These are phyloP conservation scores for Drosophila merina DNA, from an alignment of 2,888 invertebrate genomes.

Conservation along the genomic window DNA sequence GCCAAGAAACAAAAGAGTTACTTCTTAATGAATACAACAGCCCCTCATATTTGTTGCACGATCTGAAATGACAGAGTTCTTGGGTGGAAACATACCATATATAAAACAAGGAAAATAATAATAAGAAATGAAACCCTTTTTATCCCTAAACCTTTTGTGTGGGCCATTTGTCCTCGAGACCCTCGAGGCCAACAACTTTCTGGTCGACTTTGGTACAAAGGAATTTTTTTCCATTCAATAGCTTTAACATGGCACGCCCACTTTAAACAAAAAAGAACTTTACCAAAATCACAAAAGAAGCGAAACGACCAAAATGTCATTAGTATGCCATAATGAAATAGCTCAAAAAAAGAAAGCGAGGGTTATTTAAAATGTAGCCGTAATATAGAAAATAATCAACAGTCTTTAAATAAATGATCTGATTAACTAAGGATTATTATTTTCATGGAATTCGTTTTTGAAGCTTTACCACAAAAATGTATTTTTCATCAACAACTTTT, in stretches of 20 bases:
- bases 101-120: not conserved
- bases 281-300: slow-evolving; percentile 24
- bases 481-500: not conserved
- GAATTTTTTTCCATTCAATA: slow-evolving; percentile 25
- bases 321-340: slow-evolving; percentile 33
- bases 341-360: slow-evolving; percentile 3
- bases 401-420: not conserved
- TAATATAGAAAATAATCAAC: not conserved
- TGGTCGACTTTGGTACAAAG: slow-evolving; percentile 1
- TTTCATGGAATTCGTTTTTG: not conserved
- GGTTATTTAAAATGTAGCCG: not conserved
- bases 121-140: slow-evolving; percentile 18
- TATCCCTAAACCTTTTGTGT: slow-evolving; percentile 9
- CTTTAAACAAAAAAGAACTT: not conserved
- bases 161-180: slow-evolving; percentile 19
- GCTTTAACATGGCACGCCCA: slow-evolving; percentile 10
- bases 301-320: slow-evolving; percentile 41
- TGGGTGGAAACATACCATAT: slow-evolving; percentile 4
- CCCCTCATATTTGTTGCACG: slow-evolving; percentile 9
- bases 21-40: slow-evolving; percentile 30
- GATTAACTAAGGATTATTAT: not conserved
- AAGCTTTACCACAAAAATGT: not conserved
- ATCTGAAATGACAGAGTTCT: slow-evolving; percentile 5
- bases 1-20: slow-evolving; percentile 25
- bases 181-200: slow-evolving; percentile 25